Conservation (phyloP, 1,140 invertebrate species). For the Cydia fagiglandana region DNA sequence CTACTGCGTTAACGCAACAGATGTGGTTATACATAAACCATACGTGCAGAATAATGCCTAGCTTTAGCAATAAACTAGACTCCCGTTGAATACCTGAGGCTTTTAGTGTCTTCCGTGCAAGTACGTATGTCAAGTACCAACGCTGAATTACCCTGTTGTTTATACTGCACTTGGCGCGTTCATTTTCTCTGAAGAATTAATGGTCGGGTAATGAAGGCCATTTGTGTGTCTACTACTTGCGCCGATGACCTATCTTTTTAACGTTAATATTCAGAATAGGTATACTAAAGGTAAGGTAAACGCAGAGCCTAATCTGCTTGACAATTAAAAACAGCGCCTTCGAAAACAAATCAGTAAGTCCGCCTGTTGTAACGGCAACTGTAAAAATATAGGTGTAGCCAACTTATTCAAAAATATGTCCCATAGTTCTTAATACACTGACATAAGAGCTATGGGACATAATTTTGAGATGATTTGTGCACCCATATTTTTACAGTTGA, state of each 20-base stretch:
- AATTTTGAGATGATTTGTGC: no score
- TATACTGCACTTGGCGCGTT: conserved; percentile 27
- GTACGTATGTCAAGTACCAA: conserved; percentile 26
- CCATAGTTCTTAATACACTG: no score
- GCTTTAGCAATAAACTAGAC: conserved; percentile 22
- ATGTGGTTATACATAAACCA: background rate
- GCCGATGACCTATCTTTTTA: conserved; percentile 2
- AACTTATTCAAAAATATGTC: no score
- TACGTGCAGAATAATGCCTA: background rate
- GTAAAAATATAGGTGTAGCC: no score
- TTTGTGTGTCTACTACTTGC: conserved; percentile 15
- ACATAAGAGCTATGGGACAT: no score
- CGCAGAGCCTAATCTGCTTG: background rate
- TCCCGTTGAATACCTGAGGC: conserved; percentile 27
- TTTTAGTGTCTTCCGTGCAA: conserved; percentile 30
- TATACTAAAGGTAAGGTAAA: background rate
- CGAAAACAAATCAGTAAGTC: no score
- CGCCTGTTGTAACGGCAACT: no score
- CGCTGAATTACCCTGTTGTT: conserved; percentile 30
- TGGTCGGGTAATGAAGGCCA: conserved; percentile 11
- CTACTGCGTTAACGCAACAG: background rate
- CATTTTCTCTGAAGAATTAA: conserved; percentile 12
- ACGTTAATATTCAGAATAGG: background rate
- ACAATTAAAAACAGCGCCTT: background rate
- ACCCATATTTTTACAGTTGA: no score